Percentiles rank a stretch among this genome's conserved stretches.
Evolutionary conservation across 2,888 invertebrate species (phyloP).

Genomic region (Acanthacorydalis orientalis): DNA sequence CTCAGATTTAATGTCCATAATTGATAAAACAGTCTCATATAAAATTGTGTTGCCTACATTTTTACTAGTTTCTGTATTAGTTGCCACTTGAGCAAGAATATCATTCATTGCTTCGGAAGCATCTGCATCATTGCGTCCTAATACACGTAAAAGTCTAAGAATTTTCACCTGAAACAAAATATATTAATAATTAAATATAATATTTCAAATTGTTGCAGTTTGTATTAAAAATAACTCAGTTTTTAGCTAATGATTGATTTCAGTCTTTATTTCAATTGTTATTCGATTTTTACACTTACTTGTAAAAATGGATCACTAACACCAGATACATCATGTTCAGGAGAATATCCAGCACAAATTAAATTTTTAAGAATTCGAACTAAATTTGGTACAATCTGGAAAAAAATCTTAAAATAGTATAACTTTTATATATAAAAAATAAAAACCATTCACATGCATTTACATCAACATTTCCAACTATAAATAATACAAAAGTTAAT

Average conservation of each 20-base stretch:
- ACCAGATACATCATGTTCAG: constrained; percentile 98
- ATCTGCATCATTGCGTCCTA: constrained; percentile 91
- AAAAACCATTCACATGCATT: not conserved
- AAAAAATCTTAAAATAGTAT: constrained; percentile 14
- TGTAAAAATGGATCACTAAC: constrained; percentile 99
- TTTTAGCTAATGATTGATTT: not conserved
- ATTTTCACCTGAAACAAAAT: constrained; percentile 69
- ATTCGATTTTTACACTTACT: constrained; percentile 33
- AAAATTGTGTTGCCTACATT: constrained; percentile 99
- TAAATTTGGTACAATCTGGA: constrained; percentile 93
- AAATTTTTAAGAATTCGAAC: constrained; percentile 97
- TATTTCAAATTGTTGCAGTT: not conserved
- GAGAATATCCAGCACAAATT: constrained; percentile 96
- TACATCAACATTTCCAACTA: not conserved
- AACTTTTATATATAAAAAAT: not conserved
- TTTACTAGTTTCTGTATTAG: constrained; percentile 98
- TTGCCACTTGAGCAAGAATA: constrained; percentile 97
- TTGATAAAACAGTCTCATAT: constrained; percentile 98
- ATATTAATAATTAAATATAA: not conserved
- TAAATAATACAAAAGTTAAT: not conserved
- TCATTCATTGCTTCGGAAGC: constrained; percentile 99
- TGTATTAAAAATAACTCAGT: not conserved
- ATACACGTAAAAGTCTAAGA: constrained; percentile 77
- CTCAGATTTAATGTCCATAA: constrained; percentile 98
- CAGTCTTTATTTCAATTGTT: not conserved